A percentile compares a stretch with the other conserved stretches of the same genome.
Evolutionary conservation across 64 coral and sea anemone genomes (phyloP).

Genomic region (Catalaphyllia jardinei): DNA sequence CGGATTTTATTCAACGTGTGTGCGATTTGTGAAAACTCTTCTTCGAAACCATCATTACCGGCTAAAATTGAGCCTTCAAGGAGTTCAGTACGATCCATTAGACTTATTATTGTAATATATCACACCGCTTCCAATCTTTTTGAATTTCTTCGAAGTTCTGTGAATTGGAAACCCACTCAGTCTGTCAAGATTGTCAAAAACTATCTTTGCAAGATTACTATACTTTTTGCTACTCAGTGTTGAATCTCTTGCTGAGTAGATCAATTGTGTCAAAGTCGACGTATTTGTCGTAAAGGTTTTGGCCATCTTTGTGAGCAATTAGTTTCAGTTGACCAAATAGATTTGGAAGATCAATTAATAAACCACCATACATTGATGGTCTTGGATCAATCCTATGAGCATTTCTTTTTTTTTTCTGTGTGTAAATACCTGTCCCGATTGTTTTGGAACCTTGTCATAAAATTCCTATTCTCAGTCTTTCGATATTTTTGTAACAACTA

Average conservation of each 20-base stretch:
- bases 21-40: slow-evolving; percentile 11
- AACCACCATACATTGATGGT: background rate
- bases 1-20: background rate
- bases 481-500: too few relatives aligned
- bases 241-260: slow-evolving; percentile 27
- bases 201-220: background rate
- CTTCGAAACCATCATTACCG: background rate
- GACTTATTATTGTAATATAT: slow-evolving; percentile 43
- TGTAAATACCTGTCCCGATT: too few relatives aligned
- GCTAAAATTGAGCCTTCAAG: background rate
- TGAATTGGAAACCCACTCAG: slow-evolving; percentile 55
- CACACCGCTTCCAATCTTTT: slow-evolving; percentile 19
- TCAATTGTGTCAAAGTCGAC: slow-evolving; percentile 57
- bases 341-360: slow-evolving; percentile 1
- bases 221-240: slow-evolving; percentile 25
- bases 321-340: background rate
- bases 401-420: too few relatives aligned
- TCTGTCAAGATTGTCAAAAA: slow-evolving; percentile 24
- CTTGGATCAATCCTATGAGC: background rate
- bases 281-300: background rate
- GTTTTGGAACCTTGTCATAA: too few relatives aligned
- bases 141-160: slow-evolving; percentile 28
- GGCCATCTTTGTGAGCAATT: too few relatives aligned
- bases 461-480: too few relatives aligned
- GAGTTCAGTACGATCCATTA: background rate